phyloP scores from a whole-genome alignment of 1,140 invertebrate species.

The Matsumurasca onukii region DNA sequence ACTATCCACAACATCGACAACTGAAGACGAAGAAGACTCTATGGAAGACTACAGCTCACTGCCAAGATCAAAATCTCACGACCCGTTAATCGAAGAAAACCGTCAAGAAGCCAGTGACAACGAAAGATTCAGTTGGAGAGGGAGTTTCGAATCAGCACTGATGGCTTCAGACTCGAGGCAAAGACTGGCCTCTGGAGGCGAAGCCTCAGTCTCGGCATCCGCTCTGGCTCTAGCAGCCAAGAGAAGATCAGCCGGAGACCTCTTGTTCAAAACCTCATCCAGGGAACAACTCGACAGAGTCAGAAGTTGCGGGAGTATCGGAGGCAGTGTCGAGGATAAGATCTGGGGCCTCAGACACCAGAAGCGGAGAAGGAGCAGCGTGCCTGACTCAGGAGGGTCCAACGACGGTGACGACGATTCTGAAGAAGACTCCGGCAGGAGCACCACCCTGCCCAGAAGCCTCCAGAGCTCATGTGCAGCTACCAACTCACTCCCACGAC shows the following conservation, averaged over 20 bases:
- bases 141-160: slow-evolving; percentile 85
- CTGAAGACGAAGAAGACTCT: slow-evolving; percentile 76
- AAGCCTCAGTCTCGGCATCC: slow-evolving; percentile 59
- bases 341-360: slow-evolving; percentile 53
- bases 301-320: slow-evolving; percentile 78
- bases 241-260: slow-evolving; percentile 73
- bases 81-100: slow-evolving; percentile 60
- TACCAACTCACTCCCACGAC: slow-evolving; percentile 57
- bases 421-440: slow-evolving; percentile 52
- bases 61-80: slow-evolving; percentile 74
- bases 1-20: slow-evolving; percentile 64
- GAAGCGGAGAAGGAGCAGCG: slow-evolving; percentile 60
- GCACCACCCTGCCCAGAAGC: slow-evolving; percentile 64
- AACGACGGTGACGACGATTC: slow-evolving; percentile 63
- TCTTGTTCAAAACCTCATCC: slow-evolving; percentile 73
- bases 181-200: slow-evolving; percentile 61
- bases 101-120: slow-evolving; percentile 82
- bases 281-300: slow-evolving; percentile 72
- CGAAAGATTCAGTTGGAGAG: slow-evolving; percentile 85
- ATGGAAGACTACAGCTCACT: slow-evolving; percentile 55
- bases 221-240: slow-evolving; percentile 66
- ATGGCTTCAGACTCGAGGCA: slow-evolving; percentile 77
- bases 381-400: slow-evolving; percentile 64
- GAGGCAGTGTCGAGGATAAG: slow-evolving; percentile 61
- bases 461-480: slow-evolving; percentile 56